Base-by-base conservation (phyloP, 2,888 invertebrate species). In the Oscheius myriophilus region DNA sequence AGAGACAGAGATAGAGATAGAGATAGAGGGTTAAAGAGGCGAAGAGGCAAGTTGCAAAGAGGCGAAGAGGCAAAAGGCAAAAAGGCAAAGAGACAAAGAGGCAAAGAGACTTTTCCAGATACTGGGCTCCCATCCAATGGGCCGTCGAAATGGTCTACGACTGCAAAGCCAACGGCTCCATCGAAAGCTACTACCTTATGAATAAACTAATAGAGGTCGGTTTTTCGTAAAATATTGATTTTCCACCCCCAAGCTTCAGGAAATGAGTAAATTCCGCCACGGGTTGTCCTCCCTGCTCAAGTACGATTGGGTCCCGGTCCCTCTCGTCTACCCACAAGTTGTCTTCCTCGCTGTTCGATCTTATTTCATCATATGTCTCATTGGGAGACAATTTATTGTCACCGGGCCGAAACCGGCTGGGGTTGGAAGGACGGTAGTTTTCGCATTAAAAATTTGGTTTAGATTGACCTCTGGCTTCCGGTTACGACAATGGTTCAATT, bases 381-480 rank as follows among this genome's bases (percentile, higher is more conserved):
- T 80, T 53, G 74, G 77, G 11, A 62, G 80, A 23, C 80, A 80
- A 58, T 80, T 80, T 54, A 77, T 80, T 42, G 76, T 77, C 11
- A 77, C 76, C 62, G 74, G 77, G 33, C 33, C 67, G 12, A 75
- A 77, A 57, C 71, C 70, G 21, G 71, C 71, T 4, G 77, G 72
- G 53, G 79, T 76, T n/a, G n/a, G n/a, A 54, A 63, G 62, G 21
- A 7, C 0, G 14, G 9, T 0, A 23, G 25, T 39, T 49, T 14
- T 3, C n/a, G n/a, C 12, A 42, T 23, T 14, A 21, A 12, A 14
- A 41, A 11, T 42, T 64, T 42, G 23, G 39, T 80, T 66, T 57
- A 82, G 81, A 75, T 84, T 39, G 82, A 84, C 55, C 69, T 83
- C 16, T 83, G 81, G 78, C 65, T 84, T 6, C 84, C 84, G 1